Evolutionary conservation across 2,888 invertebrate species (phyloP).

Genomic region (Lampropteryx suffumata): DNA sequence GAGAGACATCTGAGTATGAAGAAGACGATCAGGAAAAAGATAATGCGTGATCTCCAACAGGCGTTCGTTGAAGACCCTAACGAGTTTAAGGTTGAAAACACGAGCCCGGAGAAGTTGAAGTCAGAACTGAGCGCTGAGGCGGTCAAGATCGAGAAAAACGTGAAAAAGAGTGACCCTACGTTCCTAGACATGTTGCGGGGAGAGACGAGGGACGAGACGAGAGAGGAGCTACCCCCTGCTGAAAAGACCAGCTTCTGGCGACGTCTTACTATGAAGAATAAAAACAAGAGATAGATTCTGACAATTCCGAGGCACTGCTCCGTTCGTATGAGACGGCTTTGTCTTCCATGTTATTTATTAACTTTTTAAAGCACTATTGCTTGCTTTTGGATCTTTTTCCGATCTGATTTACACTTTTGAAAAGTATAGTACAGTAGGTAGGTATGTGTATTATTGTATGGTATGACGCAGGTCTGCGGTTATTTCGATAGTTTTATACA

Average conservation of each 20-base stretch:
- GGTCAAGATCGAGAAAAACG: constrained; percentile 84
- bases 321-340: constrained; percentile 30
- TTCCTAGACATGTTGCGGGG: constrained; percentile 87
- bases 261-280: constrained; percentile 87
- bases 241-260: constrained; percentile 87
- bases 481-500: constrained; percentile 9
- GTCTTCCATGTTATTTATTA: constrained; percentile 20
- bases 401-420: constrained; percentile 16
- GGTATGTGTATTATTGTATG: no score
- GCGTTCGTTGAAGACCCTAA: constrained; percentile 88
- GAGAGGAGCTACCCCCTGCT: constrained; percentile 74
- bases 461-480: background rate
- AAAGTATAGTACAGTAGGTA: background rate
- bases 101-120: constrained; percentile 86
- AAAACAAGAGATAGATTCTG: constrained; percentile 84
- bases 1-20: constrained; percentile 94
- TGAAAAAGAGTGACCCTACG: constrained; percentile 82
- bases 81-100: constrained; percentile 87
- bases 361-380: constrained; percentile 20
- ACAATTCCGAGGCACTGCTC: constrained; percentile 49
- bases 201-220: constrained; percentile 73
- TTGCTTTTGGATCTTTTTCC: constrained; percentile 21
- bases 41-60: constrained; percentile 92
- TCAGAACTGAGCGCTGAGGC: constrained; percentile 86
- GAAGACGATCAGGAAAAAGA: constrained; percentile 92